Percentiles rank a stretch among this genome's conserved stretches.
phyloP scores from a whole-genome alignment of 2,113 vertebrate genomes.

The Salminus brasiliensis region DNA sequence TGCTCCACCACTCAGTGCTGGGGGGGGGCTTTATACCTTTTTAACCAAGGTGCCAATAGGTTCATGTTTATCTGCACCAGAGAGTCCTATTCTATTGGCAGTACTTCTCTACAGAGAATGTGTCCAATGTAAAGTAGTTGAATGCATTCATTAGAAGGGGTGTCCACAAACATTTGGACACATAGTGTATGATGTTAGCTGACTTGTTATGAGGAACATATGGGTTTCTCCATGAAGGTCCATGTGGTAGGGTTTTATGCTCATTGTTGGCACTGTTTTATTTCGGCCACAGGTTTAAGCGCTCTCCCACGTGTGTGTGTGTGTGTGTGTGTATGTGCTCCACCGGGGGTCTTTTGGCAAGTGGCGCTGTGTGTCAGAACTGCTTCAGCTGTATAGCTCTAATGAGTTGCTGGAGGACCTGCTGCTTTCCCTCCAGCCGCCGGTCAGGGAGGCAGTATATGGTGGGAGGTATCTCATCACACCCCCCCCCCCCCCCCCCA shows the following conservation, averaged over 20 bases:
- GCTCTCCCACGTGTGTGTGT: background rate
- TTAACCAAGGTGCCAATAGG: too few species aligned
- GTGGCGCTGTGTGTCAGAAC: constrained; percentile 31
- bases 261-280: background rate
- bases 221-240: background rate
- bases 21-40: too few species aligned
- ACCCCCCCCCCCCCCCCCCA: constrained; percentile 37
- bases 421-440: constrained; percentile 49
- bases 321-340: background rate
- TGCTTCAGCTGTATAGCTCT: constrained; percentile 32
- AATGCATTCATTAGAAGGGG: too few species aligned
- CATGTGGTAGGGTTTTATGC: background rate
- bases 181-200: background rate
- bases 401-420: constrained; percentile 50
- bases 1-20: too few species aligned
- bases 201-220: background rate
- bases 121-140: too few species aligned
- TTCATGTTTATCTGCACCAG: too few species aligned
- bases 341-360: background rate
- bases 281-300: background rate
- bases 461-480: constrained; percentile 59
- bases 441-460: constrained; percentile 52
- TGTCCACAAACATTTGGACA: too few species aligned
- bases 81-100: too few species aligned
- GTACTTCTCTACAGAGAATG: too few species aligned